Evolutionary conservation across 1,140 invertebrate species (phyloP).

Genomic region (Drosophila ficusphila): DNA sequence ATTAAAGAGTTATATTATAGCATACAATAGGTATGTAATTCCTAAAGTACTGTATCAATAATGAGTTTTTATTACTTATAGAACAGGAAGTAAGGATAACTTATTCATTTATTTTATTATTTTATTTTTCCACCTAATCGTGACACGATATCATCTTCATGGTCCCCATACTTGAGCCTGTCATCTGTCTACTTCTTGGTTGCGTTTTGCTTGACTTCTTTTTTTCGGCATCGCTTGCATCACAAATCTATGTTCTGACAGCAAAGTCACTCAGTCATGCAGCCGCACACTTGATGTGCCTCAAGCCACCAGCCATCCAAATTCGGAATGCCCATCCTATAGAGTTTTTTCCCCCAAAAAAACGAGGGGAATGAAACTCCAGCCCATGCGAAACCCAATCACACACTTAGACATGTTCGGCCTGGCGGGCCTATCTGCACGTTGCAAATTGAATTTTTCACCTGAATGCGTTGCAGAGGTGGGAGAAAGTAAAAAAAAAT

Average conservation of each 20-base stretch:
- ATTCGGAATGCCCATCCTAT: neutral
- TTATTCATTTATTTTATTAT: neutral
- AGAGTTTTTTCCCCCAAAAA: neutral
- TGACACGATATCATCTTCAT: constrained; percentile 19
- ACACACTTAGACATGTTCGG: constrained; percentile 60
- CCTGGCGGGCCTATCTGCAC: constrained; percentile 41
- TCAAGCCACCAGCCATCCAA: neutral
- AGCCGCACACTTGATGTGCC: constrained; percentile 63
- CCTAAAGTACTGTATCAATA: too few species aligned
- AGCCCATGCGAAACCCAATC: constrained; percentile 31
- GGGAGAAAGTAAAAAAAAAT: neutral
- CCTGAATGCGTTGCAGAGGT: constrained; percentile 56
- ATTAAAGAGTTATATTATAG: too few species aligned
- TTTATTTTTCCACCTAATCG: neutral
- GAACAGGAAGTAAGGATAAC: too few species aligned
- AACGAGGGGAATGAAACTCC: neutral
- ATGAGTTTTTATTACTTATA: too few species aligned
- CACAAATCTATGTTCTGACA: constrained; percentile 66
- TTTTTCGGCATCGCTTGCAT: constrained; percentile 41
- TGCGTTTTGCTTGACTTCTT: constrained; percentile 3
- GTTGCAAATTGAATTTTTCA: constrained; percentile 79
- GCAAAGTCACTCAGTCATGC: constrained; percentile 77
- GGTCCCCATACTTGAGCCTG: constrained; percentile 56
- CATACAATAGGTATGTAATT: too few species aligned
- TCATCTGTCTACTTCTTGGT: constrained; percentile 54